These are phyloP conservation scores for Sebastes ruberrimus DNA, from an alignment of 2,797 vertebrate species.

Conservation along the genomic window DNA sequence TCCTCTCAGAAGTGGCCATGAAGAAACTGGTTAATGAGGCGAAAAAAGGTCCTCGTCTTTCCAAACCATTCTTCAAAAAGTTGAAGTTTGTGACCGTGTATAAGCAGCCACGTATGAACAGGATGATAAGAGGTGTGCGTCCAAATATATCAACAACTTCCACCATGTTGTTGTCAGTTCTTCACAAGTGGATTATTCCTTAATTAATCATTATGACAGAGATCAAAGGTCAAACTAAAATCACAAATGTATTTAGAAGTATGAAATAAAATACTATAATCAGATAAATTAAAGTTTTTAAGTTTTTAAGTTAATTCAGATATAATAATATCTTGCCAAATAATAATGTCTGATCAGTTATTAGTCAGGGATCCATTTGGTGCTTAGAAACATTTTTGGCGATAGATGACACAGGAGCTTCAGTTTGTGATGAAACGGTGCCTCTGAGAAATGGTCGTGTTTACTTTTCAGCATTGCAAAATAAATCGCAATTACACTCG, in stretches of 20 bases:
- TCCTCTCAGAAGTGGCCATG: background rate
- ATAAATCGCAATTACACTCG: conserved; percentile 60
- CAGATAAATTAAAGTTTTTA: background rate
- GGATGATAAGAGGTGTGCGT: too few relatives aligned
- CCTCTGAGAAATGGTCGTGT: conserved; percentile 52
- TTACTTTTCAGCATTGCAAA: conserved; percentile 68
- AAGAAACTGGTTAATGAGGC: background rate
- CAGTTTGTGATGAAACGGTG: background rate
- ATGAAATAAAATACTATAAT: background rate
- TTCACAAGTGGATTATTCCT: background rate
- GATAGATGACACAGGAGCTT: background rate
- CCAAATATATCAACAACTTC: background rate
- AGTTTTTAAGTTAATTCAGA: background rate
- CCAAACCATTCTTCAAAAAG: background rate
- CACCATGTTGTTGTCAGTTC: background rate
- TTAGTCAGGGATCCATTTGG: background rate
- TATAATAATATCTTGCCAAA: background rate
- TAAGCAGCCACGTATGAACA: background rate
- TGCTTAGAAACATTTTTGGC: background rate
- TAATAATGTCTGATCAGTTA: background rate
- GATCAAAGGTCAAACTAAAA: background rate
- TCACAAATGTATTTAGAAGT: background rate
- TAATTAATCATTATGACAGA: background rate
- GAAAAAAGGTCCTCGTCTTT: background rate
- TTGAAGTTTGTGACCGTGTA: background rate